phyloP scores from a whole-genome alignment of 2,888 invertebrate genomes.

The Philonicus albiceps region DNA sequence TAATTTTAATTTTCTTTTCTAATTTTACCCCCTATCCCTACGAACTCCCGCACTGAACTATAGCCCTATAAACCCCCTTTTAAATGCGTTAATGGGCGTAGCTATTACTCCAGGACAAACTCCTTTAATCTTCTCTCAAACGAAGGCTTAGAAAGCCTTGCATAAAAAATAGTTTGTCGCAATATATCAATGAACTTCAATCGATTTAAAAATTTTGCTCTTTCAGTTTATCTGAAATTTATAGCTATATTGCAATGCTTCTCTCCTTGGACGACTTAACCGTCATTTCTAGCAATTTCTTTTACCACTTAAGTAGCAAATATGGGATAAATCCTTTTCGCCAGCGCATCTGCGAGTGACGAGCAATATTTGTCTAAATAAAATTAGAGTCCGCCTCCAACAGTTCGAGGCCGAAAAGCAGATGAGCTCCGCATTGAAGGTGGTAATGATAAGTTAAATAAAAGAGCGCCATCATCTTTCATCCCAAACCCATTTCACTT shows the following conservation, averaged over 20 bases:
- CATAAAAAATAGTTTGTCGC: too few relatives aligned
- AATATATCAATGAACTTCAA: too few relatives aligned
- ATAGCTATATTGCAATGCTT: not conserved
- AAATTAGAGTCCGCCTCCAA: not conserved
- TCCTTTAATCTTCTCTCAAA: too few relatives aligned
- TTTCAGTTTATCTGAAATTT: not conserved
- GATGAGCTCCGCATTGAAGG: not conserved
- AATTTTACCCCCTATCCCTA: too few relatives aligned
- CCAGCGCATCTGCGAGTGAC: not conserved
- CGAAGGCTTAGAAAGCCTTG: too few relatives aligned
- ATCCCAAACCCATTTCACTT: not conserved
- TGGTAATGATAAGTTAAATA: not conserved
- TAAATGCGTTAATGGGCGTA: too few relatives aligned
- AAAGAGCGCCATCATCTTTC: constrained; percentile 9
- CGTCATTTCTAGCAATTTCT: not conserved
- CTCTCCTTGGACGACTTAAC: not conserved
- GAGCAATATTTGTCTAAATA: not conserved
- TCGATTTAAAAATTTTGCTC: not conserved
- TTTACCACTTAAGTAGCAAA: not conserved
- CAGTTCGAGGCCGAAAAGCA: not conserved
- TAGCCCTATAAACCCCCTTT: too few relatives aligned
- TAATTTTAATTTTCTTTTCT: too few relatives aligned
- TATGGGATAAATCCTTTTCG: not conserved
- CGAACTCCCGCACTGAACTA: too few relatives aligned
- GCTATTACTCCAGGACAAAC: too few relatives aligned